These are phyloP conservation scores for Lepidothrix coronata DNA, from an alignment of 2,113 vertebrate species.

Conservation along the genomic window DNA sequence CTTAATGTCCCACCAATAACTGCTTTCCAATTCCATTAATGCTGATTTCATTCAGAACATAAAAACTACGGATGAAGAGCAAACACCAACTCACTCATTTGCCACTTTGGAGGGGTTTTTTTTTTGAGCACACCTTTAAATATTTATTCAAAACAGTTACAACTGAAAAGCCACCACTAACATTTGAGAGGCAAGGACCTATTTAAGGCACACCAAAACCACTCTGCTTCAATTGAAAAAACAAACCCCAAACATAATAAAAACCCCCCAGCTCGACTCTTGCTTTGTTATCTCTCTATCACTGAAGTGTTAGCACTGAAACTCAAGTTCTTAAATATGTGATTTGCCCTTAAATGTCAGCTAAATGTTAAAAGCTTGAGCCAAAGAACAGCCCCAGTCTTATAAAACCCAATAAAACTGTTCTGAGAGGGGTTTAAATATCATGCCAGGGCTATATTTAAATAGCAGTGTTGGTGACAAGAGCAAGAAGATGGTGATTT, in stretches of 20 bases:
- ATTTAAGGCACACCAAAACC: not conserved
- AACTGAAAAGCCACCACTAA: not conserved
- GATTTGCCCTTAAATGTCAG: slow-evolving; percentile 26
- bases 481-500: not conserved
- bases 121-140: not conserved
- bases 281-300: not conserved
- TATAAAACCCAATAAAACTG: not conserved
- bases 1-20: too few species aligned
- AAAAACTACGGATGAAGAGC: not conserved
- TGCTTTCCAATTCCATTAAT: not conserved
- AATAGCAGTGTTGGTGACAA: not conserved
- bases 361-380: not conserved
- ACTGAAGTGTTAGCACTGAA: not conserved
- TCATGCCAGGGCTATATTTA: not conserved
- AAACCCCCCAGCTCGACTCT: not conserved
- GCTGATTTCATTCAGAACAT: not conserved
- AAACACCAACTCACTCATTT: not conserved
- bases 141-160: not conserved
- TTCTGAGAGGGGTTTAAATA: not conserved
- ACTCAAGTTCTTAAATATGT: not conserved
- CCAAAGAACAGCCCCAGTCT: not conserved
- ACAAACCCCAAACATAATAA: not conserved
- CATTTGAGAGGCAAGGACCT: not conserved
- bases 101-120: not conserved
- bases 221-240: not conserved